Evolutionary conservation across 2,888 invertebrate species (phyloP).

Genomic region (Apantesis nais): DNA sequence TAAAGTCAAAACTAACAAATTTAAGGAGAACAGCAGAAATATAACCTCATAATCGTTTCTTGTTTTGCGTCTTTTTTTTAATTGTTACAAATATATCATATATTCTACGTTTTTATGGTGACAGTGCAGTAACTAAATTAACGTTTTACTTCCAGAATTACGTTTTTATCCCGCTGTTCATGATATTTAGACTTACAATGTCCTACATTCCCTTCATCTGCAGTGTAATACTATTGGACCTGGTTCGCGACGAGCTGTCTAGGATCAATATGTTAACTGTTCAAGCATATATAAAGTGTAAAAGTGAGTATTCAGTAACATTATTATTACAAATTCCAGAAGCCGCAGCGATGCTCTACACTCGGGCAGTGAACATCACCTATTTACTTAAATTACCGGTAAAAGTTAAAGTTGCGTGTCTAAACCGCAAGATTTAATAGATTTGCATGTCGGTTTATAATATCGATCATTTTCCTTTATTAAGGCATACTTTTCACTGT

Average conservation of each 20-base stretch:
- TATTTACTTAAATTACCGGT: too few species aligned
- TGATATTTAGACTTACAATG: not conserved
- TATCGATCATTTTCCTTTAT: too few species aligned
- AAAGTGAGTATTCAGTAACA: not conserved
- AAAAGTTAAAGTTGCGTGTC: too few species aligned
- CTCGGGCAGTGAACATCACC: too few species aligned
- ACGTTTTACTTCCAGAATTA: not conserved
- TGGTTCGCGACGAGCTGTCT: not conserved
- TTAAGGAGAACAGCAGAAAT: not conserved
- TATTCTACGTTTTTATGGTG: too few species aligned
- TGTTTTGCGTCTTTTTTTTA: too few species aligned
- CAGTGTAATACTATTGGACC: not conserved
- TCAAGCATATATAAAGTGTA: not conserved
- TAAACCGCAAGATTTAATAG: too few species aligned
- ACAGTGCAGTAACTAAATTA: not conserved
- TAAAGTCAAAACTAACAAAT: not conserved
- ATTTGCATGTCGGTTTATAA: too few species aligned
- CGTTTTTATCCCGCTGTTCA: not conserved
- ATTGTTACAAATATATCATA: too few species aligned
- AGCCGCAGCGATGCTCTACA: too few species aligned
- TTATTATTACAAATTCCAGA: too few species aligned
- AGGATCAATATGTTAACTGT: conserved; percentile 3
- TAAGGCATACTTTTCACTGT: too few species aligned
- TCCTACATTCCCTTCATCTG: not conserved
- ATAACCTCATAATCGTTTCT: not conserved